These are phyloP conservation scores for Falco biarmicus DNA, from an alignment of 2,797 vertebrate species.

Conservation along the genomic window DNA sequence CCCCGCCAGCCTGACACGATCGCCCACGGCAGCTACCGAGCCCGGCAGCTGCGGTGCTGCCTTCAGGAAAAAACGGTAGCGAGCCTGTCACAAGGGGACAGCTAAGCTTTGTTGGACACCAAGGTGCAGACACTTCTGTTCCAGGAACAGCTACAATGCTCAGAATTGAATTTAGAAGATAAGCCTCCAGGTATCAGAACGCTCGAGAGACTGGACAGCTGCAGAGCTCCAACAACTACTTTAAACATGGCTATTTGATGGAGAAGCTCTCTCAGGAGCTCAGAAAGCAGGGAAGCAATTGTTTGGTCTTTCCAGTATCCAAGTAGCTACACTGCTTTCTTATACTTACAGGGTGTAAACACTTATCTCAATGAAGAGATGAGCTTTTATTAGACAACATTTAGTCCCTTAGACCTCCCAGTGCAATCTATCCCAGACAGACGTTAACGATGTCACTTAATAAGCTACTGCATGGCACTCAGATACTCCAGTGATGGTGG, in stretches of 20 bases:
- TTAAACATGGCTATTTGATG: background rate
- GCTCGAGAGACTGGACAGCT: background rate
- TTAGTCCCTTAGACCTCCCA: background rate
- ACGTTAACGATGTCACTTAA: accelerated
- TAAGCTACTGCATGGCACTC: accelerated
- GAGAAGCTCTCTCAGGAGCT: background rate
- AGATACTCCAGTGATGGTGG: background rate
- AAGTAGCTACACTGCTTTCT: background rate
- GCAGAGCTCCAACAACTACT: background rate
- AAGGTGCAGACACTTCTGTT: background rate
- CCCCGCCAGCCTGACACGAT: too few relatives aligned
- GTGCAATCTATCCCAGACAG: background rate
- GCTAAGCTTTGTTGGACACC: background rate
- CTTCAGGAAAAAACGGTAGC: background rate
- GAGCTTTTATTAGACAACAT: background rate
- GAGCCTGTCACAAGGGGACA: background rate
- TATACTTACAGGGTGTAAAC: background rate
- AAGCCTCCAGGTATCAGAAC: background rate
- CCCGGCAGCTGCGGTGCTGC: background rate
- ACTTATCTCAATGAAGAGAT: background rate
- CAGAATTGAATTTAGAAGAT: background rate
- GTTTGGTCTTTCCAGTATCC: background rate
- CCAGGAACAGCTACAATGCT: background rate
- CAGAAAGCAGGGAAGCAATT: background rate
- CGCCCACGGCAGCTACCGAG: background rate